Percentiles rank a stretch among this genome's conserved stretches.
Conservation (phyloP, 2,888 invertebrate species). For the Hirtodrosophila confusa region DNA sequence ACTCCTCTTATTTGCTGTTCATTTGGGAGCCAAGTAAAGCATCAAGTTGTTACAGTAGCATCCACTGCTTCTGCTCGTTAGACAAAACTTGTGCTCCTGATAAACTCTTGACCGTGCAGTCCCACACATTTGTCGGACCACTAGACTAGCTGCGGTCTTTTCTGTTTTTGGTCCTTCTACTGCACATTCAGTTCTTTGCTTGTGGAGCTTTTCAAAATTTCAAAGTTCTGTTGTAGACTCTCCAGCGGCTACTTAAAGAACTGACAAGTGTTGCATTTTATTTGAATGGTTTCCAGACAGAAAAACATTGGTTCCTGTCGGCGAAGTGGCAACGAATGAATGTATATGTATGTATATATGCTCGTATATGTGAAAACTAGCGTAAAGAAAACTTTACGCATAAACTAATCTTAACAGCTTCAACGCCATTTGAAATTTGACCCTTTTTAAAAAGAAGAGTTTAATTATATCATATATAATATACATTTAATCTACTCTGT, state of each 20-base stretch:
- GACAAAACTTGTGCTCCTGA: conserved; percentile 48
- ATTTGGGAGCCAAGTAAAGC: conserved; percentile 63
- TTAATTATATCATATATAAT: too few relatives aligned
- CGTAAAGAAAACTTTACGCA: too few relatives aligned
- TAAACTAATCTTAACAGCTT: too few relatives aligned
- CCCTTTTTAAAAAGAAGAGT: too few relatives aligned
- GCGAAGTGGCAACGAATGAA: conserved; percentile 7
- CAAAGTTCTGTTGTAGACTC: conserved; percentile 42
- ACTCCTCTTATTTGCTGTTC: conserved; percentile 56
- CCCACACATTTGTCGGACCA: conserved; percentile 31
- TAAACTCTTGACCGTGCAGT: conserved; percentile 59
- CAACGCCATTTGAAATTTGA: too few relatives aligned
- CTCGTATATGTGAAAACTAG: too few relatives aligned
- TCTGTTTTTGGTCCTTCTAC: conserved; percentile 12
- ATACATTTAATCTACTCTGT: too few relatives aligned
- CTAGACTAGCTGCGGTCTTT: conserved; percentile 1
- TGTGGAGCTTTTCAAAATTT: conserved; percentile 51
- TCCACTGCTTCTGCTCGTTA: conserved; percentile 19
- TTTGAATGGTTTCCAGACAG: conserved; percentile 1
- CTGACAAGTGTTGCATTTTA: conserved; percentile 32
- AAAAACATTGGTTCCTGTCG: conserved; percentile 3
- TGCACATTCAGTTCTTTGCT: conserved; percentile 56
- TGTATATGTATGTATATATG: conserved; percentile 8
- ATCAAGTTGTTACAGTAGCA: conserved; percentile 38
- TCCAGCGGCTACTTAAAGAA: conserved; percentile 55